These are phyloP conservation scores for Stigmatopora nigra DNA, from an alignment of 2,113 vertebrate species.

Conservation along the genomic window DNA sequence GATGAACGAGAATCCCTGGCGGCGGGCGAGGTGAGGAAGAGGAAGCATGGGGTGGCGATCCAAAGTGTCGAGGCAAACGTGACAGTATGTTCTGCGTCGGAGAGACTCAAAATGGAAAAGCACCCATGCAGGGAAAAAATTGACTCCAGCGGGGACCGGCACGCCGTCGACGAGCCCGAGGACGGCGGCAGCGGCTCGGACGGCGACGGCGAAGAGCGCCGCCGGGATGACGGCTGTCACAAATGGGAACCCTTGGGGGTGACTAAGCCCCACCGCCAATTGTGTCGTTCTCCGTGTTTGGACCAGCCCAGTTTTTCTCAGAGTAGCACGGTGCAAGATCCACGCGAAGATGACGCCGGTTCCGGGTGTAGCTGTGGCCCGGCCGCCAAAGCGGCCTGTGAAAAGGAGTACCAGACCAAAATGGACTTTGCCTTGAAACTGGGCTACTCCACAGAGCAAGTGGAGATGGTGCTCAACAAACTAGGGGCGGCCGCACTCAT, in stretches of 20 bases:
- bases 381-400: slow-evolving; percentile 55
- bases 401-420: slow-evolving; percentile 90
- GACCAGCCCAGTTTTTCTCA: slow-evolving; percentile 94
- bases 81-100: slow-evolving; percentile 86
- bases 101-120: slow-evolving; percentile 91
- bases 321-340: slow-evolving; percentile 82
- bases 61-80: slow-evolving; percentile 74
- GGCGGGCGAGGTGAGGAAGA: slow-evolving; percentile 73
- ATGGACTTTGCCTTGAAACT: slow-evolving; percentile 97
- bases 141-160: slow-evolving; percentile 66
- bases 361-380: background rate
- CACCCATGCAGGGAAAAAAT: slow-evolving; percentile 79
- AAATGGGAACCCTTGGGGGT: slow-evolving; percentile 73
- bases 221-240: slow-evolving; percentile 45
- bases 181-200: slow-evolving; percentile 88
- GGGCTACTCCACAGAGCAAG: slow-evolving; percentile 91
- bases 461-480: slow-evolving; percentile 89
- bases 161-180: slow-evolving; percentile 78
- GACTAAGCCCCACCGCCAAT: slow-evolving; percentile 86
- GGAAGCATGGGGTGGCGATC: slow-evolving; percentile 70
- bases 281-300: slow-evolving; percentile 91
- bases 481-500: slow-evolving; percentile 87
- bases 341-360: slow-evolving; percentile 70
- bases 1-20: slow-evolving; percentile 63
- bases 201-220: slow-evolving; percentile 80